Evolutionary conservation across 1,140 invertebrate species (phyloP).

Genomic region (Drosophila trapezifrons): DNA sequence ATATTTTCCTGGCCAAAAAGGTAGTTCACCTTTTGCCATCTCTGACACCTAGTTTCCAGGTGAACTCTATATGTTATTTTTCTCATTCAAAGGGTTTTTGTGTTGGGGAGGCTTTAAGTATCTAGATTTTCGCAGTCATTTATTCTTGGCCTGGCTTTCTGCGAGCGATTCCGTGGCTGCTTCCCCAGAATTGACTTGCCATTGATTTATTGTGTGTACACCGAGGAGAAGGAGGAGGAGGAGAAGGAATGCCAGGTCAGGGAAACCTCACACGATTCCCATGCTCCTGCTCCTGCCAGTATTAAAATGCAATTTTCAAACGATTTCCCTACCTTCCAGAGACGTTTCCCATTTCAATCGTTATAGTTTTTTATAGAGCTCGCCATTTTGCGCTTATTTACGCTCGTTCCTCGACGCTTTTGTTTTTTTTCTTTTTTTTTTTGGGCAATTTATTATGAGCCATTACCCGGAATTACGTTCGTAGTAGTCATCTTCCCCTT

Average conservation of each 20-base stretch:
- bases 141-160: slow-evolving; percentile 45
- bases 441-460: slow-evolving; percentile 68
- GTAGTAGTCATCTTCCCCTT: slow-evolving; percentile 26
- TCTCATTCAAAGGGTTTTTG: slow-evolving; percentile 13
- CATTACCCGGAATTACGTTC: slow-evolving; percentile 55
- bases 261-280: slow-evolving; percentile 5
- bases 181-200: slow-evolving; percentile 61
- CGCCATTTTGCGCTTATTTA: slow-evolving; percentile 23
- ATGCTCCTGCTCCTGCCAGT: slow-evolving; percentile 14
- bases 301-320: slow-evolving; percentile 74
- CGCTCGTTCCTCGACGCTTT: slow-evolving; percentile 22
- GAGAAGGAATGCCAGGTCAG: background rate
- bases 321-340: slow-evolving; percentile 25
- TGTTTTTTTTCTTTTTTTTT: slow-evolving; percentile 34
- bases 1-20: too few relatives aligned
- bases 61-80: slow-evolving; percentile 6
- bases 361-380: slow-evolving; percentile 40
- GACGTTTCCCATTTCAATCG: slow-evolving; percentile 23
- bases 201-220: slow-evolving; percentile 62
- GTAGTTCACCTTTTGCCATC: background rate
- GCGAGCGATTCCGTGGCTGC: slow-evolving; percentile 28
- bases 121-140: slow-evolving; percentile 65
- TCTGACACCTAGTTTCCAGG: background rate
- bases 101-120: slow-evolving; percentile 32
- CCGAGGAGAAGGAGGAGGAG: background rate